These are phyloP conservation scores for Coptodon rendalli DNA, from an alignment of 2,113 vertebrate genomes.

Conservation along the genomic window DNA sequence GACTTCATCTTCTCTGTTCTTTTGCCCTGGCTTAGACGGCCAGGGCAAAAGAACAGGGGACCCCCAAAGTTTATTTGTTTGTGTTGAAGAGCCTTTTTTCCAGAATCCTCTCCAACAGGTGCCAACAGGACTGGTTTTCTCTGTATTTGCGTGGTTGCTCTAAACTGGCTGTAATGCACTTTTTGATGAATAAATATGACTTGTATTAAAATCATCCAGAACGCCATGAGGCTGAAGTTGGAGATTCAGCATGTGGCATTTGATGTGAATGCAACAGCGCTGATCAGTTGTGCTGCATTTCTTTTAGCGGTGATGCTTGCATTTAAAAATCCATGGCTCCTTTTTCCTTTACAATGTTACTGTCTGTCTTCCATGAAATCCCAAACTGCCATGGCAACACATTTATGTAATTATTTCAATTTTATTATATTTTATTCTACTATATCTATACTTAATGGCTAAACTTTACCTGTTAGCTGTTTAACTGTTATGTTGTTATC, in stretches of 20 bases:
- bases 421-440: not conserved
- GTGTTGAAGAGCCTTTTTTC: not conserved
- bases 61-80: not conserved
- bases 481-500: not conserved
- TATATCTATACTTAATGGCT: not conserved
- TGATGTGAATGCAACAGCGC: not conserved
- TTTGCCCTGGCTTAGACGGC: not conserved
- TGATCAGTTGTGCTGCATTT: not conserved
- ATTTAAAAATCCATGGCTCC: not conserved
- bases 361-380: not conserved
- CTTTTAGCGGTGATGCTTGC: not conserved
- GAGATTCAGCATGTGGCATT: not conserved
- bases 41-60: not conserved
- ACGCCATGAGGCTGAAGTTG: not conserved
- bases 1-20: not conserved
- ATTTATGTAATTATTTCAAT: not conserved
- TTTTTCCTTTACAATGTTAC: not conserved
- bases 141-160: not conserved
- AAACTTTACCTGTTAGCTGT: not conserved
- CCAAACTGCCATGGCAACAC: not conserved
- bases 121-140: not conserved
- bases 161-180: not conserved
- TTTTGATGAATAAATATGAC: not conserved
- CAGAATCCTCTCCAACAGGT: not conserved
- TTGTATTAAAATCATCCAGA: not conserved